A percentile compares a stretch with the other conserved stretches of the same genome.
These are phyloP conservation scores for Heliocidaris erythrogramma DNA, from an alignment of 35 echinoderm and acorn worm genomes.

Conservation along the genomic window DNA sequence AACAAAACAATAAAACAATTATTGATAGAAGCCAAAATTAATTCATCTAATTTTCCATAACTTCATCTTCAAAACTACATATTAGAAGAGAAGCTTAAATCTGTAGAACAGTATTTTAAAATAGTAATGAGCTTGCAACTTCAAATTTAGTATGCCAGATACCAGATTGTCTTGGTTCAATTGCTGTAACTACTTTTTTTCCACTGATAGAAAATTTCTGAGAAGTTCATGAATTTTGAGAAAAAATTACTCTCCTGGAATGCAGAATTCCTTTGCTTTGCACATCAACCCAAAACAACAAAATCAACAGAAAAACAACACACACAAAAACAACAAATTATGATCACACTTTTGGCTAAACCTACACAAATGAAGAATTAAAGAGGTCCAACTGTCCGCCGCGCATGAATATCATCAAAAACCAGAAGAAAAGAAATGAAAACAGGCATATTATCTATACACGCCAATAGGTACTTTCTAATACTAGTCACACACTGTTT, in stretches of 20 bases:
- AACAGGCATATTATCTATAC: constrained; percentile 39
- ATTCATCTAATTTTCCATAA: no score
- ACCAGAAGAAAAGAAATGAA: not conserved
- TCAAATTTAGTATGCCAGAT: not conserved
- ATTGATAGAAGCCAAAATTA: not conserved
- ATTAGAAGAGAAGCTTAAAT: not conserved
- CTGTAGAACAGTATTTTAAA: not conserved
- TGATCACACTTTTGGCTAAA: constrained; percentile 2
- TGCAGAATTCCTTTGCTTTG: constrained; percentile 42
- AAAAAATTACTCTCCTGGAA: constrained; percentile 19
- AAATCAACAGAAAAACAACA: constrained; percentile 34
- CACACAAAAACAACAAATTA: constrained; percentile 33
- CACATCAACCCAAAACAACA: constrained; percentile 50
- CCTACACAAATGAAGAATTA: not conserved
- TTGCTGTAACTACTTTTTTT: not conserved
- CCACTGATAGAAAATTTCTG: not conserved
- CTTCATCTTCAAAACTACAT: not conserved
- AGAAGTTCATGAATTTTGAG: not conserved
- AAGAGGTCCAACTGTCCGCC: not conserved
- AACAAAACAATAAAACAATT: no score
- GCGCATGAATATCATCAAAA: not conserved
- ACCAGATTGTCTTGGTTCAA: not conserved
- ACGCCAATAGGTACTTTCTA: constrained; percentile 9
- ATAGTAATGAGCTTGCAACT: not conserved
- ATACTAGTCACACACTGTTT: constrained; percentile 39